Evolutionary conservation across 1,140 invertebrate genomes (phyloP), one percentile per base, ranked within the genome.

Genomic region (Carcinoscorpius rotundicauda): DNA sequence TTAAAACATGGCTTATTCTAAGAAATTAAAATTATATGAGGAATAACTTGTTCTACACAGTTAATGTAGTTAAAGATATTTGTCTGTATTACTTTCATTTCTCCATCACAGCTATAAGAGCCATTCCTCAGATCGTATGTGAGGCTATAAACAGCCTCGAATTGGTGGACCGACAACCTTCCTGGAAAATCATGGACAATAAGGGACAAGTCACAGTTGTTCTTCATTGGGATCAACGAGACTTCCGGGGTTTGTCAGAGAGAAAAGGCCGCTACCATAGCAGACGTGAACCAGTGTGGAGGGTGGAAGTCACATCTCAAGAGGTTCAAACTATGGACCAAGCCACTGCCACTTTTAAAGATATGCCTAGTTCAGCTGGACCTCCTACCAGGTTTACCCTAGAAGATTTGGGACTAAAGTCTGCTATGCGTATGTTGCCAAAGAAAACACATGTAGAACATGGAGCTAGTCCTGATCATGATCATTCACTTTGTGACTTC

Each of bases 161-260:
- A 78, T 80, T 94, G 73, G 90, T 93, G 81, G 88, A 93, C 89
- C 91, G 93, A 79, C 90, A 89, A 11, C 90, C 91, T 72, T 93
- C 91, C 78, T 95, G 91, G 91, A 93, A 93, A 80, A 93, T 94
- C 81, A 93, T 93, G 88, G 91, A 94, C 84, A 92, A 92, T 83
- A 89, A 92, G 81, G 89, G 91, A 74, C 85, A 90, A 76, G 87
- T 94, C 79, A 93, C 91, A 73, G 89, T 94, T 78, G 90, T 93
- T 72, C 81, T 93, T 75, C 88, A 93, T 78, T 93, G 91, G 89
- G 89, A 93, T 82, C 90, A 91, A 68, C 69, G 73, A 48, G 72
- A 67, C 66, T 70, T 51, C 64, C 71, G 52, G 69, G 72, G 65
- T 69, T 68, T 10, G 60, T 70, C 55, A 68, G 73, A 55, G 60